These are phyloP conservation scores for Amyelois transitella DNA, from an alignment of 1,140 invertebrate genomes.

Conservation along the genomic window DNA sequence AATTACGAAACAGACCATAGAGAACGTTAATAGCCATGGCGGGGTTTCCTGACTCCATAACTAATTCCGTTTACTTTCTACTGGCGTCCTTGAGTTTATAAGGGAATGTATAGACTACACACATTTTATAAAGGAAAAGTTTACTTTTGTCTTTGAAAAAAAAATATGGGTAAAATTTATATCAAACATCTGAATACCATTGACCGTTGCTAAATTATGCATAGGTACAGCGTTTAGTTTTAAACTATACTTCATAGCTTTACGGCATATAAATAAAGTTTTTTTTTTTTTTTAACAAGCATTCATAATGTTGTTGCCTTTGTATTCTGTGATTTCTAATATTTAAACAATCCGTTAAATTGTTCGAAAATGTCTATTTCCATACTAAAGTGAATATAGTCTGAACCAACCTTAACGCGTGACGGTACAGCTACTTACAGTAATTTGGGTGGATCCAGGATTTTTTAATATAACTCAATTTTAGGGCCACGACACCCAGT, in stretches of 20 bases:
- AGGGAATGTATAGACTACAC: background rate
- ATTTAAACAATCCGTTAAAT: no score
- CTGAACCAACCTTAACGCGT: background rate
- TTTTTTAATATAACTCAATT: constrained; percentile 1
- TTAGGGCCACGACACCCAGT: background rate
- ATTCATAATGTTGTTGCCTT: no score
- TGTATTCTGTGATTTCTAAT: no score
- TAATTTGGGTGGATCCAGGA: constrained; percentile 1
- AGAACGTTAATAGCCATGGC: background rate
- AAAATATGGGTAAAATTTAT: no score
- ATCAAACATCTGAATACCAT: no score
- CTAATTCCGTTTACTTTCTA: constrained; percentile 9
- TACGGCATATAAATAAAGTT: no score
- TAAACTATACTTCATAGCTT: no score
- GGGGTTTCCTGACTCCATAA: background rate
- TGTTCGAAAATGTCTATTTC: no score
- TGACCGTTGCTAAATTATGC: no score
- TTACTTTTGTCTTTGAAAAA: background rate
- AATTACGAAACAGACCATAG: background rate
- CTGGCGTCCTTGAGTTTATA: background rate
- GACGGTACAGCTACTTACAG: background rate
- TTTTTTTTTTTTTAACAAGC: no score
- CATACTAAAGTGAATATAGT: background rate
- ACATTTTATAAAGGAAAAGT: background rate
- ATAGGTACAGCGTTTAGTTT: no score